phyloP scores from a whole-genome alignment of 2,113 vertebrate genomes.

The Spilogale gracilis region DNA sequence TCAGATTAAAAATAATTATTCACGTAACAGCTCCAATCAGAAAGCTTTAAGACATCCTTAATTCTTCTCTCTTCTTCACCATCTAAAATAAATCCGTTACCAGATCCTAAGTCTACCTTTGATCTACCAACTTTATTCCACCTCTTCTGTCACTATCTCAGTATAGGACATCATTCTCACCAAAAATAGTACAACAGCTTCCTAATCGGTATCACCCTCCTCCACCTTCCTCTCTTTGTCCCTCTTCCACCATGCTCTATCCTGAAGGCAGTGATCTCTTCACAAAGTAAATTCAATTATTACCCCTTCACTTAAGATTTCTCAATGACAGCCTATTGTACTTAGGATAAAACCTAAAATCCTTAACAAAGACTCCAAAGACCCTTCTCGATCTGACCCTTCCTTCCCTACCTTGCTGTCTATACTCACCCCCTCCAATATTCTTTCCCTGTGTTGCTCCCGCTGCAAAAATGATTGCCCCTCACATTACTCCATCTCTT shows the following conservation, averaged over 20 bases:
- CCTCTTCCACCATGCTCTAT: not conserved
- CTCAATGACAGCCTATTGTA: not conserved
- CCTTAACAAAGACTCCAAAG: not conserved
- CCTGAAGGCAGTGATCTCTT: not conserved
- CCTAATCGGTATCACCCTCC: not conserved
- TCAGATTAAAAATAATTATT: conserved; percentile 30
- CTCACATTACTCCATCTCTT: not conserved
- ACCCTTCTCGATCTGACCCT: not conserved
- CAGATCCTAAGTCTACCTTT: not conserved
- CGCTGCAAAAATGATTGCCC: not conserved
- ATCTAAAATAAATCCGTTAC: conserved; percentile 26
- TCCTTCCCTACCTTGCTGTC: not conserved
- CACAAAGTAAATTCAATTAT: not conserved
- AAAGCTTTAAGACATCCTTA: conserved; percentile 1
- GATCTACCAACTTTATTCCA: not conserved
- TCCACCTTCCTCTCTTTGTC: not conserved
- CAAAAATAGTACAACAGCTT: not conserved
- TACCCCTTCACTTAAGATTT: conserved; percentile 19
- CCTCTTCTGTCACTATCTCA: not conserved
- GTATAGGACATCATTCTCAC: not conserved
- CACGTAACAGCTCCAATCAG: not conserved
- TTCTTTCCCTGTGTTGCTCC: not conserved
- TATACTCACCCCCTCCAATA: not conserved
- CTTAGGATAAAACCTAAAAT: conserved; percentile 26
- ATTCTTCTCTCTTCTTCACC: not conserved